Evolutionary conservation across 2,797 vertebrate species (phyloP).

Genomic region (Enteromius thamalakanensis): DNA sequence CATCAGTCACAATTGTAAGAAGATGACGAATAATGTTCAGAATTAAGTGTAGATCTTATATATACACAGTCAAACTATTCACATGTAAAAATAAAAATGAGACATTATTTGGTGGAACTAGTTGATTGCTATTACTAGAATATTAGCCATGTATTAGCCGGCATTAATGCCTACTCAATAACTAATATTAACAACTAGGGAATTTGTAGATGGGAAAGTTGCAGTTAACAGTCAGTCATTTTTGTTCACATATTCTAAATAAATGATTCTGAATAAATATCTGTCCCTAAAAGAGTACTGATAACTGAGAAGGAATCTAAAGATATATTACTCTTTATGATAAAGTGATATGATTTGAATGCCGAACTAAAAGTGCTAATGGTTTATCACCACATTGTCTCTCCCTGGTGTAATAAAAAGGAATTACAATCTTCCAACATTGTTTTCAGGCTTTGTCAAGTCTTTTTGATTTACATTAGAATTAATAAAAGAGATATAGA

Average conservation of each 20-base stretch:
- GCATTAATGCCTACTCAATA: too few relatives aligned
- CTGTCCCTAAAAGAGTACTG: background rate
- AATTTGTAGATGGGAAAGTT: too few relatives aligned
- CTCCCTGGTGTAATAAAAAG: background rate
- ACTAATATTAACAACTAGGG: too few relatives aligned
- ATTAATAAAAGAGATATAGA: background rate
- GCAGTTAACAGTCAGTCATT: too few relatives aligned
- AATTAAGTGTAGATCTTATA: background rate
- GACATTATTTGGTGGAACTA: background rate
- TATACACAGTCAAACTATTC: background rate
- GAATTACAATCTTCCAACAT: background rate
- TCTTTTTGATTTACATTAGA: background rate
- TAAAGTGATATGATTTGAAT: background rate
- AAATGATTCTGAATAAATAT: background rate
- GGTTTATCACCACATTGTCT: background rate
- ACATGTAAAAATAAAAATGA: background rate
- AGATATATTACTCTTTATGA: background rate
- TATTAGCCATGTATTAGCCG: too few relatives aligned
- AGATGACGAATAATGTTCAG: background rate
- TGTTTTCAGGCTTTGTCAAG: background rate
- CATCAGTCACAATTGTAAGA: slow-evolving; percentile 14
- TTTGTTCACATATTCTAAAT: background rate
- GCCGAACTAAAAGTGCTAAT: background rate
- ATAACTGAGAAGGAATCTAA: background rate
- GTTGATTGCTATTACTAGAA: too few relatives aligned